Evolutionary conservation across 37 sponge, comb jelly and placozoan genomes (phyloP), one percentile per base, ranked within the genome.

Genomic region (Beroe ovata): DNA sequence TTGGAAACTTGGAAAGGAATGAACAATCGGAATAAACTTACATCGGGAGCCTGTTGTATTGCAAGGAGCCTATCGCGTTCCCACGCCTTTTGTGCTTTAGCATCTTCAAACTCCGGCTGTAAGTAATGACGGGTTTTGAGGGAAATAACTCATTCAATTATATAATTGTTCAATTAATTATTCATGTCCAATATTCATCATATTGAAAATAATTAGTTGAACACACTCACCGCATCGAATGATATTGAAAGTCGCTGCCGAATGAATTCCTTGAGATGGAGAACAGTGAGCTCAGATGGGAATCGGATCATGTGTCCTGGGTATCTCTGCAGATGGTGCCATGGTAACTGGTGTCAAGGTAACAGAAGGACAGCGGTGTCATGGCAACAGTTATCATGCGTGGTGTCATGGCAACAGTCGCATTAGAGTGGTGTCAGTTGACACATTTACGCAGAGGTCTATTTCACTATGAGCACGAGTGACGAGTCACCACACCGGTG

Each of bases 61-160:
- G 84, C 84, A 16, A 77, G n/a, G 2, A 42, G 22, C 18, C 84
- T 33, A 39, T 30, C 33, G 1, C 54, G 19, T 25, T 77, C 54
- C 84, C 84, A 77, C 39, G 54, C 54, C 33, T 77, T 77, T 54
- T 77, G 84, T 11, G 54, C 26, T 35, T 77, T 77, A 21, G 84
- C 47, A 40, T 77, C 84, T 8, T 77, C 84, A 40, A 77, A 77
- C 84, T 77, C 26, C 0, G 84, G 84, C 84, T 77, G 84, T 20
- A 29, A n/a, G n/a, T n/a, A n/a, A n/a, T n/a, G n/a, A n/a, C n/a
- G n/a, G n/a, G n/a, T n/a, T n/a, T n/a, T n/a, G n/a, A n/a, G n/a
- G n/a, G n/a, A n/a, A 47, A 47, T 11, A 47, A 47, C 11, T 16
- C 11, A 47, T 47, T 47, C 54, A 47, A 47, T 11, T 47, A 16